Evolutionary conservation across 2,888 invertebrate genomes (phyloP).

Genomic region (Lottia scabra): DNA sequence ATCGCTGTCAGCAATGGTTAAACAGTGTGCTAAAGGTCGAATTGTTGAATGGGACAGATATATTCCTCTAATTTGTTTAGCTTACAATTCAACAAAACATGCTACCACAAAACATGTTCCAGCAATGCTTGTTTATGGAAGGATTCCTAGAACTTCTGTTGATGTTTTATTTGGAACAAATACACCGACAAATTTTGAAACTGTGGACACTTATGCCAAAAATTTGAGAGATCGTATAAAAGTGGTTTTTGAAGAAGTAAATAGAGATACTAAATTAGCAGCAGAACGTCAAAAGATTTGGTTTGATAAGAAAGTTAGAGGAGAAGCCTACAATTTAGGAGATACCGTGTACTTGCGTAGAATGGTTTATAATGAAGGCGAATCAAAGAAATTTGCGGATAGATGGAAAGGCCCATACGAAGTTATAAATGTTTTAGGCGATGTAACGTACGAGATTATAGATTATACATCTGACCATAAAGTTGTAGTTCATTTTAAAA

Average conservation of each 20-base stretch:
- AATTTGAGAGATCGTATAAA: neutral
- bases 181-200: neutral
- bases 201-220: neutral
- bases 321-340: neutral
- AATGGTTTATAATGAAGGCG: neutral
- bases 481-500: neutral
- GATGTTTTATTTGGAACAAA: neutral
- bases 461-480: neutral
- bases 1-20: neutral
- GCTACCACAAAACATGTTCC: neutral
- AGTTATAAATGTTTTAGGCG: neutral
- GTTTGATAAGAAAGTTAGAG: neutral
- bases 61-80: neutral
- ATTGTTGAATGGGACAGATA: neutral
- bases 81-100: neutral
- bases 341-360: neutral
- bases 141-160: neutral
- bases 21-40: neutral
- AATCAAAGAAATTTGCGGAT: conserved; percentile 1
- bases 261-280: neutral
- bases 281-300: neutral
- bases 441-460: neutral
- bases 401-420: neutral
- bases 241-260: neutral
- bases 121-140: no score